Evolutionary conservation across 2,888 invertebrate genomes (phyloP), one percentile per base, ranked within the genome.

Genomic region (Syrphus vitripennis): DNA sequence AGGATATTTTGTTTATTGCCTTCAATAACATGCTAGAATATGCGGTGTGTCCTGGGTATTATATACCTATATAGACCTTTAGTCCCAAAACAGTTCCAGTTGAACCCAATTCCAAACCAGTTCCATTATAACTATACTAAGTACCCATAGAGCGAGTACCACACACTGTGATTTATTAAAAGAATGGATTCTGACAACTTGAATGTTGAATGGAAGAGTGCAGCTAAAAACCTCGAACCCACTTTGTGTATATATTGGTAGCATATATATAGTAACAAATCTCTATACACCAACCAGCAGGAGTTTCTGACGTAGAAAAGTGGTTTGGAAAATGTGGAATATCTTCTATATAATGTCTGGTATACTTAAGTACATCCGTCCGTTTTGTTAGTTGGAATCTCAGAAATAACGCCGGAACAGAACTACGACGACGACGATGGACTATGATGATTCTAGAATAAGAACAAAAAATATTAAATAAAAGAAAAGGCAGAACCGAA

Each of bases 131-230:
- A 55, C 45, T 57, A 53, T 59, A 63, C 61, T 61, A 45, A 24
- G 63, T 24, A 34, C 50, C 67, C 45, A 70, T 48, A 50, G 24
- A 57, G 24, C 26, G 45, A 42, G 61, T 82, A 86, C 82, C 86
- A 82, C 86, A 86, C 86, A 78, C 86, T 86, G 82, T 86, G 86
- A 86, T 86, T 86, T 86, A 86, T 86, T 82, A 86, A 84, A 86
- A 86, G 86, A 86, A 86, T 78, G 82, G 82, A 86, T 81, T 82
- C 86, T 86, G 81, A 82, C 86, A 86, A 78, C 82, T 82, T 61
- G 72, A 77, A 77, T 81, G 77, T 82, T 61, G 72, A 77, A 77
- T 81, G 77, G 72, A 70, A 72, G 50, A 77, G 84, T 84, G 80
- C 80, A 76, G 80, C 53, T 21, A 12, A 24, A 12, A 71, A 59